Percentiles rank a stretch among this genome's conserved stretches.
Conservation (phyloP, 2,113 vertebrate species). For the Corythornis cristatus region DNA sequence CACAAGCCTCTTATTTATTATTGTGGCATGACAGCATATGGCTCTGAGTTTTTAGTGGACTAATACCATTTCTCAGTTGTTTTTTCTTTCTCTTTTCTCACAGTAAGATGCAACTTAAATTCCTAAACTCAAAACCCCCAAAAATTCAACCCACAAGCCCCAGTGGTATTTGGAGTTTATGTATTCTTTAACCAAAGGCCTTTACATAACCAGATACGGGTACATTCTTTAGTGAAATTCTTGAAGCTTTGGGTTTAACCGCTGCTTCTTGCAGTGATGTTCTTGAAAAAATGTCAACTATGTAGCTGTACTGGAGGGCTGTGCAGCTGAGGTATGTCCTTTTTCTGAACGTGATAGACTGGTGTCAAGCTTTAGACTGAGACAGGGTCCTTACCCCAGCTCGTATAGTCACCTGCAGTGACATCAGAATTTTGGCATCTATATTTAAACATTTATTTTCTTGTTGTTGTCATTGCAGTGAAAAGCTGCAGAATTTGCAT, state of each 20-base stretch:
- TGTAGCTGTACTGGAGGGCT: constrained; percentile 16
- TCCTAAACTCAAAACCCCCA: constrained; percentile 21
- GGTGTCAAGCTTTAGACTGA: background rate
- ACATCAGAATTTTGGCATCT: constrained; percentile 8
- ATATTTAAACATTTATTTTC: background rate
- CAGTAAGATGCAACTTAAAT: constrained; percentile 41
- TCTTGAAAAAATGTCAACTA: constrained; percentile 49
- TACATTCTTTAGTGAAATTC: constrained; percentile 64
- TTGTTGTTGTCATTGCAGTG: background rate
- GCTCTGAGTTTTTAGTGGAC: constrained; percentile 32
- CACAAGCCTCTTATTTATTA: constrained; percentile 15
- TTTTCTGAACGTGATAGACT: background rate
- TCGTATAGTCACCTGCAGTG: background rate
- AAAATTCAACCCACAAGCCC: constrained; percentile 52
- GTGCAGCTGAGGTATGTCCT: background rate
- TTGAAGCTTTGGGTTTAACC: constrained; percentile 51
- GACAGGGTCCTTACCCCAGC: background rate
- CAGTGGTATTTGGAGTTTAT: constrained; percentile 54
- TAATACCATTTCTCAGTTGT: constrained; percentile 30
- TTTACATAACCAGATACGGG: constrained; percentile 57
- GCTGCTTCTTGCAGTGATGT: constrained; percentile 36
- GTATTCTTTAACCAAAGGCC: constrained; percentile 46
- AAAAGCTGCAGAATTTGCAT: background rate
- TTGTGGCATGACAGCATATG: constrained; percentile 19
- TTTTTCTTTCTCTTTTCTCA: constrained; percentile 63